Conservation (phyloP, 2,888 invertebrate species). For the Andrena flavipes region DNA sequence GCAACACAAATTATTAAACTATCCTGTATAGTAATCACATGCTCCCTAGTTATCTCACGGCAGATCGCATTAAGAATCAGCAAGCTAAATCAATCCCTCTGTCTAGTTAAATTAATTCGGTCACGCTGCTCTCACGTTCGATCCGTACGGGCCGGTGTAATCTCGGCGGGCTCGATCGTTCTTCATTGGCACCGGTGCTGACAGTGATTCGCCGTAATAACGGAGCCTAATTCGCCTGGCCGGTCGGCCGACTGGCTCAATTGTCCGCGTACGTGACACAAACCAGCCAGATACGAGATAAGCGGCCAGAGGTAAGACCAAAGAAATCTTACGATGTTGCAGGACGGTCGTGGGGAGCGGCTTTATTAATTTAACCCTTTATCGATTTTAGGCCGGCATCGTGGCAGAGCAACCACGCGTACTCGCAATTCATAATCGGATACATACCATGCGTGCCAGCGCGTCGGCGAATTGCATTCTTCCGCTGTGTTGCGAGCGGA, state of each 20-base stretch:
- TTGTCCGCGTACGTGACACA: conserved; percentile 56
- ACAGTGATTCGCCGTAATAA: conserved; percentile 59
- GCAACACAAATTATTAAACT: too few relatives aligned
- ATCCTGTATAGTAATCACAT: not conserved
- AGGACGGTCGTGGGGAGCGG: not conserved
- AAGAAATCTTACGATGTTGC: conserved; percentile 44
- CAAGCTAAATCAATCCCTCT: conserved; percentile 25
- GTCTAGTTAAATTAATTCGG: conserved; percentile 33
- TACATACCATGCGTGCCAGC: conserved; percentile 17
- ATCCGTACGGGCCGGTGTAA: conserved; percentile 30
- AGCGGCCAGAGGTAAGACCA: conserved; percentile 7
- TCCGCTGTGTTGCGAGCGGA: conserved; percentile 27
- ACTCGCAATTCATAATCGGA: conserved; percentile 45
- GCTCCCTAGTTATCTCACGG: not conserved
- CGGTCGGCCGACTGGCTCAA: conserved; percentile 44
- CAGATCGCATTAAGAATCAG: conserved; percentile 7
- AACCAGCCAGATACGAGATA: conserved; percentile 45
- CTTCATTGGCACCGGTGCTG: conserved; percentile 59
- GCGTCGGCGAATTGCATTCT: conserved; percentile 18
- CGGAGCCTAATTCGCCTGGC: conserved; percentile 52
- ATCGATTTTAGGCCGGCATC: not conserved
- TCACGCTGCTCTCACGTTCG: conserved; percentile 55
- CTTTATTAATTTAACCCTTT: conserved; percentile 41
- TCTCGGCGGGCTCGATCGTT: conserved; percentile 47
- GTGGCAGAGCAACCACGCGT: conserved; percentile 1